Evolutionary conservation across 2,888 invertebrate species (phyloP).

Genomic region (Heliconius ismenius): DNA sequence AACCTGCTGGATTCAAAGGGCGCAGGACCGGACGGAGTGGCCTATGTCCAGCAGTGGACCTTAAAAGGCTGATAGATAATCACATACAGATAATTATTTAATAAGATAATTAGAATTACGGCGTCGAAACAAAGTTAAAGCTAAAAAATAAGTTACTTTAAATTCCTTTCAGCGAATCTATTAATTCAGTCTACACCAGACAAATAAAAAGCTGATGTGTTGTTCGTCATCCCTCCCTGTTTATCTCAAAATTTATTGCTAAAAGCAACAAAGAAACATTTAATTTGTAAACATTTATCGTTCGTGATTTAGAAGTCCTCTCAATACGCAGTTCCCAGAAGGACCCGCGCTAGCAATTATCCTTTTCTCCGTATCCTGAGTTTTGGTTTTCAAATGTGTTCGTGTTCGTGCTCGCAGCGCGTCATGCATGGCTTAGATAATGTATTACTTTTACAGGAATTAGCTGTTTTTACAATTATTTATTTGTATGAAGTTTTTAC

Average conservation of each 20-base stretch:
- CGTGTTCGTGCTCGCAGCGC: neutral
- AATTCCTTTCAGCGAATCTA: neutral
- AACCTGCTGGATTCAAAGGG: too few species aligned
- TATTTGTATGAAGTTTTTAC: neutral
- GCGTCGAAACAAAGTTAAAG: too few species aligned
- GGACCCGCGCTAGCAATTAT: conserved; percentile 9
- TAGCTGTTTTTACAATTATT: neutral
- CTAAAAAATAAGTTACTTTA: too few species aligned
- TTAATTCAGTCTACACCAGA: neutral
- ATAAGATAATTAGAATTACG: too few species aligned
- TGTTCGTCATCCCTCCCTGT: neutral
- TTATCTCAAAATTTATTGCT: neutral
- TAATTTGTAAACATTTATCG: neutral
- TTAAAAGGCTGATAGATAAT: too few species aligned
- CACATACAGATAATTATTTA: too few species aligned
- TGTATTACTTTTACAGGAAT: neutral
- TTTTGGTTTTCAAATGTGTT: conserved; percentile 4
- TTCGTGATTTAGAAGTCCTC: neutral
- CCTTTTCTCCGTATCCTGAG: neutral
- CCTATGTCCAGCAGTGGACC: too few species aligned
- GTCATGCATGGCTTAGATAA: neutral
- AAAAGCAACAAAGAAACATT: neutral
- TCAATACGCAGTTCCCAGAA: conserved; percentile 1
- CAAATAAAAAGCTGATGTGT: neutral
- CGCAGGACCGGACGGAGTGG: too few species aligned